Evolutionary conservation across 2,797 vertebrate species (phyloP).

Genomic region (Chlorospingus semifuscus): DNA sequence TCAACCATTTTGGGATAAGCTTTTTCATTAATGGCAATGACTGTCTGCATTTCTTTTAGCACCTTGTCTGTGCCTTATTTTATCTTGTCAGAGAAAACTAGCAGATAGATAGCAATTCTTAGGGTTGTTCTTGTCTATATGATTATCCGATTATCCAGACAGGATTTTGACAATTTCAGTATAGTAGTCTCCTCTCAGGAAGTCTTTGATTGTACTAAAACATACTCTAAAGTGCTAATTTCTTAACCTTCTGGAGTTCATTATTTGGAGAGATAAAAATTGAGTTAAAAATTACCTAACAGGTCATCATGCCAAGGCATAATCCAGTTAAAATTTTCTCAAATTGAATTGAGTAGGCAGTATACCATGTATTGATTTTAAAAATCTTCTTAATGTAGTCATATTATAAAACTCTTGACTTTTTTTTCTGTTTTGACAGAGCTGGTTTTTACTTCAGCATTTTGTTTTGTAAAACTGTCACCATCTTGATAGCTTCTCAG

Average conservation of each 20-base stretch:
- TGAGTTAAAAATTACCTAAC: conserved; percentile 13
- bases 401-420: background rate
- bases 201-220: background rate
- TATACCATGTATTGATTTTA: background rate
- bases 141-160: conserved; percentile 8
- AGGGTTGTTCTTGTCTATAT: background rate
- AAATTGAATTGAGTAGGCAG: conserved; percentile 22
- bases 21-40: background rate
- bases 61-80: background rate
- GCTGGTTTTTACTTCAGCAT: background rate
- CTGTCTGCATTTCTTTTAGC: background rate
- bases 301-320: background rate
- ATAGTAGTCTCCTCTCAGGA: background rate
- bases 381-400: background rate
- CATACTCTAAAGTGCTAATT: background rate
- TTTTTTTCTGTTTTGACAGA: background rate
- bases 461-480: background rate
- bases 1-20: background rate
- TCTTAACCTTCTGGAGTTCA: conserved; percentile 26
- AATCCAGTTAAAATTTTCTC: conserved; percentile 18
- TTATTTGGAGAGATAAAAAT: conserved; percentile 49
- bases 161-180: background rate
- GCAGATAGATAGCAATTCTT: conserved; percentile 2
- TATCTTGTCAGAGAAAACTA: background rate
- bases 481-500: background rate